Base-by-base conservation (phyloP, 1,140 invertebrate species). In the Aphelinus atriplicis region DNA sequence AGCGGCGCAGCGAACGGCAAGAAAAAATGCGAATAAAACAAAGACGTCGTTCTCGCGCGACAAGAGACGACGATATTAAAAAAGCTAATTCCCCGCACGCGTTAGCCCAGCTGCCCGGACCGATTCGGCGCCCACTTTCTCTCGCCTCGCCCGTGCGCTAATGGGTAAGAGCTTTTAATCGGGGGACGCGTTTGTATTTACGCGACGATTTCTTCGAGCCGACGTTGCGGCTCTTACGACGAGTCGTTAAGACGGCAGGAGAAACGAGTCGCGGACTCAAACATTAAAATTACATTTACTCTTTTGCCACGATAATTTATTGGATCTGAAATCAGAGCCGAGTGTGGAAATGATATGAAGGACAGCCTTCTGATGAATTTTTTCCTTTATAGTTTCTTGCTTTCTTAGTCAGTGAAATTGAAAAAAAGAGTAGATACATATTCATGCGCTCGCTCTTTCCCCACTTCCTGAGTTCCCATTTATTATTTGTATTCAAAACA, bases 221-320 rank as follows among this genome's bases (percentile, higher is more conserved):
- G 50, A 26, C 9, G 53, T 66, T 51, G 47, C 10, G 2, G 10
- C 4, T n/a, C 48, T 66, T 66, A 51, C 48, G 3, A 60, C 57
- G 72, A 75, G 64, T 67, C 42, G 55, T 73, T 62, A 62, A 3
- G 60, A 9, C 43, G 42, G 26, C 4, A 50, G 42, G 48, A 51
- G 43, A 67, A 3, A 55, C 51, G 3, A n/a, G 26, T n/a, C 3
- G 56, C 45, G 42, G 51, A 71, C 51, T 78, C 80, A 69, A 76
- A 75, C 78, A 82, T 82, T 81, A 82, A 83, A 81, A 79, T 81
- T 78, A 70, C 81, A 83, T 83, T 83, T 81, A 75, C 78, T 72
- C 61, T 48, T 78, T 81, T 80, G 26, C 26, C 26, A 26, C 26
- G 26, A 26, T 26, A 26, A 26, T 26, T 26, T 26, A 26, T 26